Percentiles rank a stretch among this genome's conserved stretches.
Conservation (phyloP, 2,888 invertebrate genomes). For the Eupithecia subumbrata region DNA sequence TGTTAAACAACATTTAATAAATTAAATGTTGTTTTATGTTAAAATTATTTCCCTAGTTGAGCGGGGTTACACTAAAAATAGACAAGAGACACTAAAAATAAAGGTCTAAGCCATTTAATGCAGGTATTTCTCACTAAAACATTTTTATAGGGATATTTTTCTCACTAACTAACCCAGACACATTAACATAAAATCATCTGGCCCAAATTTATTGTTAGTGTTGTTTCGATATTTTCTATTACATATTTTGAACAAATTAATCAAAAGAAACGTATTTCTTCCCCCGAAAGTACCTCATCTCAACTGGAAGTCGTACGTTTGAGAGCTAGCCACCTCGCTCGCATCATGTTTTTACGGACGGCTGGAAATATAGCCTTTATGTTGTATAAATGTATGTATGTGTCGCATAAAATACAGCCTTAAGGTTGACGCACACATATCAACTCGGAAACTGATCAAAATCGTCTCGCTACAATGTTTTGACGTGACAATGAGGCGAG, state of each 20-base stretch:
- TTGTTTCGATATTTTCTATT: no score
- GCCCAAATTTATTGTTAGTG: background rate
- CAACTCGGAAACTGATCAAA: background rate
- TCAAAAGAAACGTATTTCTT: background rate
- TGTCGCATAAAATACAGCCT: background rate
- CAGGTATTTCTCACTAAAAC: no score
- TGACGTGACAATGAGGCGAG: no score
- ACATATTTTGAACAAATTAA: background rate
- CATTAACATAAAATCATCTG: background rate
- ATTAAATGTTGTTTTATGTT: no score
- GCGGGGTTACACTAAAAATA: no score
- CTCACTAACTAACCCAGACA: no score
- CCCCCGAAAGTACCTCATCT: constrained; percentile 16
- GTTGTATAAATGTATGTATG: background rate
- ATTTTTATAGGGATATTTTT: no score
- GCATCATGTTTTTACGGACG: constrained; percentile 3
- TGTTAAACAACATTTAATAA: no score
- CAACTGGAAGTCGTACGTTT: constrained; percentile 23
- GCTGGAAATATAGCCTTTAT: constrained; percentile 1
- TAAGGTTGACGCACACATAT: background rate
- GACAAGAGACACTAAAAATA: no score
- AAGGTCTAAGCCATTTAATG: no score
- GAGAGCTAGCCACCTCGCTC: constrained; percentile 9
- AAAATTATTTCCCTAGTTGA: no score
- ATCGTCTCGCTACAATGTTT: background rate